Conservation (phyloP, 2,113 vertebrate genomes). For the Aptenodytes forsteri region DNA sequence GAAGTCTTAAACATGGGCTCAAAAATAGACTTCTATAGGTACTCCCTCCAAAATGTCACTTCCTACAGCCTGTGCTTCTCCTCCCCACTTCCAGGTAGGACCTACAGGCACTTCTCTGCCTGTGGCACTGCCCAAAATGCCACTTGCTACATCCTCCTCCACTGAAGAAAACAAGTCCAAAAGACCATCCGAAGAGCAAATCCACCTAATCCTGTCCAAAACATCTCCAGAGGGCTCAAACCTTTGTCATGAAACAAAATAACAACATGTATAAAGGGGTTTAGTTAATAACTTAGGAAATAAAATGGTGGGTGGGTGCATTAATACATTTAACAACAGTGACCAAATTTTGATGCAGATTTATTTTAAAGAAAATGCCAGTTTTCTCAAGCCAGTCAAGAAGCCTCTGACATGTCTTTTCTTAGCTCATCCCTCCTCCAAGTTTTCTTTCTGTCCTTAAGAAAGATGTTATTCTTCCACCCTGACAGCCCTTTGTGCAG, state of each 20-base stretch:
- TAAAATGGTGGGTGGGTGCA: neutral
- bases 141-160: neutral
- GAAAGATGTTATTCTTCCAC: neutral
- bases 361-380: neutral
- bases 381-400: neutral
- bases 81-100: neutral
- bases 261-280: neutral
- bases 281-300: neutral
- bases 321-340: neutral
- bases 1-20: neutral
- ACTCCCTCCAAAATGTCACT: neutral
- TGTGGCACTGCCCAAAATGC: rapidly evolving
- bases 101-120: neutral
- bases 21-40: neutral
- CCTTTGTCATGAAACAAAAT: neutral
- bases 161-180: neutral
- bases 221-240: neutral
- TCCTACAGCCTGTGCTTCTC: neutral
- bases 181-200: neutral
- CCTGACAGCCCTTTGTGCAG: neutral
- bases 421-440: neutral
- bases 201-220: neutral
- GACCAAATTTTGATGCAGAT: neutral
- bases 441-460: neutral
- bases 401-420: neutral